These are phyloP conservation scores for Cloeon dipterum DNA, from an alignment of 2,888 invertebrate species.

Conservation along the genomic window DNA sequence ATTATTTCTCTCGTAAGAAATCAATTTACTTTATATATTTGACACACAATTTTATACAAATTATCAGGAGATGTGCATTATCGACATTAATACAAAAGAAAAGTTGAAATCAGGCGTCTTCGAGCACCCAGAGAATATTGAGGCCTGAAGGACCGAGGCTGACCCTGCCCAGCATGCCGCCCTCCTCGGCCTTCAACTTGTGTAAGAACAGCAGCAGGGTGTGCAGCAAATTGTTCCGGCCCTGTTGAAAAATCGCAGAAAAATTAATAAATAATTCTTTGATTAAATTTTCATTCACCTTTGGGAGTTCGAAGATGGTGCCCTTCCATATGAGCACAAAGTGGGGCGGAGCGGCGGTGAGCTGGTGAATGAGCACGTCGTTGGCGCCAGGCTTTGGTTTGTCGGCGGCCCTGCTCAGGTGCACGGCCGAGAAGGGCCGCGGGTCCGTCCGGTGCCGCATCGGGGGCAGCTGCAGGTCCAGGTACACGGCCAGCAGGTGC, in stretches of 20 bases:
- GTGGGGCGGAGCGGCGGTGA: conserved; percentile 40
- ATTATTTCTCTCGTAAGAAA: too few species aligned
- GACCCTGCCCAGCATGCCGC: conserved; percentile 52
- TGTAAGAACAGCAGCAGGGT: conserved; percentile 61
- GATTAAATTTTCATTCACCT: conserved; percentile 20
- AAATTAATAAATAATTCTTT: neutral
- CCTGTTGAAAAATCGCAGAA: conserved; percentile 26
- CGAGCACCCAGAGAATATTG: conserved; percentile 64
- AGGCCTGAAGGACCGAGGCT: conserved; percentile 58
- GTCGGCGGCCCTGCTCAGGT: conserved; percentile 4
- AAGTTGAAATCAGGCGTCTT: too few species aligned
- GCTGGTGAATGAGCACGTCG: conserved; percentile 34
- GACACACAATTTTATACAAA: too few species aligned
- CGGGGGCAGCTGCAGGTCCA: conserved; percentile 58
- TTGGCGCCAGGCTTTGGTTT: conserved; percentile 15
- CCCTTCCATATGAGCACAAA: conserved; percentile 41
- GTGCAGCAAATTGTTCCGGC: conserved; percentile 74
- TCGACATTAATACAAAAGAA: too few species aligned
- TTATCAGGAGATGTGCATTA: too few species aligned
- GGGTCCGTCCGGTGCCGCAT: conserved; percentile 37
- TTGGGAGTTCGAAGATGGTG: conserved; percentile 39
- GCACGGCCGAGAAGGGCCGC: conserved; percentile 25
- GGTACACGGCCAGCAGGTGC: conserved; percentile 62
- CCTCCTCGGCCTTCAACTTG: conserved; percentile 44
- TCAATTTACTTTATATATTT: too few species aligned